Evolutionary conservation across 2,888 invertebrate species (phyloP).

Genomic region (Euplexia lucipara): DNA sequence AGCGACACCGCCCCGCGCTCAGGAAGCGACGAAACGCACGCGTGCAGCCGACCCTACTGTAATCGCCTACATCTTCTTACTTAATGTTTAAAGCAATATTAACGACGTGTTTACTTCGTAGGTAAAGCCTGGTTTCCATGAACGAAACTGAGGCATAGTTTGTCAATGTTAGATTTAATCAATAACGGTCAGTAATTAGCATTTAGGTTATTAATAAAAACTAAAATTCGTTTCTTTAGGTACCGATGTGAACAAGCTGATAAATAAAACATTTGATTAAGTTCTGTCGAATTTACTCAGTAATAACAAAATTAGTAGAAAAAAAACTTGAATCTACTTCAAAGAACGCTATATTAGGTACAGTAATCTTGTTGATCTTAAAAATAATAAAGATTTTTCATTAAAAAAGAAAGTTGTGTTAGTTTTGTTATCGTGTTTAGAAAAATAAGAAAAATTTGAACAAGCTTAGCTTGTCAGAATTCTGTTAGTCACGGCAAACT

Average conservation of each 20-base stretch:
- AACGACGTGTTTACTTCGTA: conserved; percentile 4
- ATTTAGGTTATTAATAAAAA: conserved; percentile 16
- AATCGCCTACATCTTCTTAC: conserved; percentile 11
- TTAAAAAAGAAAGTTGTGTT: conserved; percentile 20
- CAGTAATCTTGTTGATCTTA: conserved; percentile 17
- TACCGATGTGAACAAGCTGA: conserved; percentile 13
- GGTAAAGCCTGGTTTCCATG: not conserved
- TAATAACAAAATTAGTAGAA: conserved; percentile 6
- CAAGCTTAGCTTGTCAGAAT: conserved; percentile 4
- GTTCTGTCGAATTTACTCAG: not conserved
- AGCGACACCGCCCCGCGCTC: conserved; percentile 45
- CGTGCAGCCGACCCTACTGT: conserved; percentile 21
- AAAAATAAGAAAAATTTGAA: conserved; percentile 19
- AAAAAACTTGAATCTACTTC: conserved; percentile 9
- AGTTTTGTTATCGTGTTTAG: conserved; percentile 22
- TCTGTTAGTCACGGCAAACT: conserved; percentile 10
- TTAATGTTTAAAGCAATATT: conserved; percentile 8
- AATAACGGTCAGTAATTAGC: conserved; percentile 19
- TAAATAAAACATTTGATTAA: conserved; percentile 10
- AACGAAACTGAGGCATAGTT: not conserved
- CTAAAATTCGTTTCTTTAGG: not conserved
- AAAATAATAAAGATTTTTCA: conserved; percentile 24
- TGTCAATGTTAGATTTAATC: conserved; percentile 4
- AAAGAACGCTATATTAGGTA: not conserved
- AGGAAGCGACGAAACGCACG: conserved; percentile 29